phyloP scores from a whole-genome alignment of 92 coral and sea anemone genomes.

The Porites rus region DNA sequence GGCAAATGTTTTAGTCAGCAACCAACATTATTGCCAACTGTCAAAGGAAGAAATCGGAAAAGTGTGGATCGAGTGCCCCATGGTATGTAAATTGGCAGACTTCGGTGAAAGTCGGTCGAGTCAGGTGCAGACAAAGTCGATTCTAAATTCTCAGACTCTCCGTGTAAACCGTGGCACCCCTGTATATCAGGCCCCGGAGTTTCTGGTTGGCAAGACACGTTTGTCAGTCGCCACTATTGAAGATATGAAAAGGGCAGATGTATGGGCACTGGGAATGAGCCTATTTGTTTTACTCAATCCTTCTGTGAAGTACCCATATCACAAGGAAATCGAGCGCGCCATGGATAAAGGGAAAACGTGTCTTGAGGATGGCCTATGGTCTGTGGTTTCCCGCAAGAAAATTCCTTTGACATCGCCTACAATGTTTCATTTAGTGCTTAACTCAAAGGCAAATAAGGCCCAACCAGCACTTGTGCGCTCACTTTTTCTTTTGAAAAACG shows the following conservation, averaged over 20 bases:
- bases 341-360: too few relatives aligned
- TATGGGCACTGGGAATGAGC: too few relatives aligned
- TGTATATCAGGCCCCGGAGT: conserved; percentile 16
- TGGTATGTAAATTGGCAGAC: background rate
- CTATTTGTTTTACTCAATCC: too few relatives aligned
- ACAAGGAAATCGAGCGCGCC: too few relatives aligned
- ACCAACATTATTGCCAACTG: conserved; percentile 23
- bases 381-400: conserved; percentile 16
- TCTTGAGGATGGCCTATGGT: background rate
- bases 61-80: conserved; percentile 2
- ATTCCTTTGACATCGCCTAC: conserved; percentile 34
- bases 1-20: conserved; percentile 6
- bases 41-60: conserved; percentile 1
- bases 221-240: conserved; percentile 7
- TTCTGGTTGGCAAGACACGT: conserved; percentile 21
- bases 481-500: conserved; percentile 41
- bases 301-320: too few relatives aligned
- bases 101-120: too few relatives aligned
- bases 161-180: conserved; percentile 18
- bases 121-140: background rate
- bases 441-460: conserved; percentile 54
- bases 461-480: conserved; percentile 47
- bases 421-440: conserved; percentile 26
- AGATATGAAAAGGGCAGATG: too few relatives aligned
- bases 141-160: background rate